A percentile compares a stretch with the other conserved stretches of the same genome.
phyloP scores from a whole-genome alignment of 2,888 invertebrate genomes.

The Schizotus pectinicornis region DNA sequence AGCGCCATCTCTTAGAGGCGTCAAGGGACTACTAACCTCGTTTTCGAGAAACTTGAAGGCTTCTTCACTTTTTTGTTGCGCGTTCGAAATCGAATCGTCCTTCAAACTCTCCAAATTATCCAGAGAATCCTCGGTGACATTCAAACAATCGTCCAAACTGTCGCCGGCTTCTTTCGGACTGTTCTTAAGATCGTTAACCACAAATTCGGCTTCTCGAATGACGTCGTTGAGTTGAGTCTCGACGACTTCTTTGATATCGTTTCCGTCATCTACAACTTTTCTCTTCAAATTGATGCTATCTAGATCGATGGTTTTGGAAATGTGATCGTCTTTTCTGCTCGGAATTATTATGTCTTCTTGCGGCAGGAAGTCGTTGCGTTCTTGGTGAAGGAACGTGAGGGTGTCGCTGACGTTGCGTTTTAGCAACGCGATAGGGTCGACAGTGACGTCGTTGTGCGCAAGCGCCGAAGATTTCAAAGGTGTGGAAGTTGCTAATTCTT shows the following conservation, averaged over 20 bases:
- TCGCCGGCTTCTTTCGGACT: conserved; percentile 49
- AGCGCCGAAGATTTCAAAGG: conserved; percentile 33
- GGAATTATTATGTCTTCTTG: conserved; percentile 57
- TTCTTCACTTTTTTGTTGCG: conserved; percentile 55
- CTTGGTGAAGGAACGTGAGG: conserved; percentile 56
- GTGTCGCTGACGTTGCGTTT: conserved; percentile 56
- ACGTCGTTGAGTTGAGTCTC: conserved; percentile 50
- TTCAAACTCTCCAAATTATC: conserved; percentile 52
- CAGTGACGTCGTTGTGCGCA: conserved; percentile 4
- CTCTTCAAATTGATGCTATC: conserved; percentile 46
- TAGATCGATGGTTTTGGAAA: conserved; percentile 52
- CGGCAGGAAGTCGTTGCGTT: conserved; percentile 57
- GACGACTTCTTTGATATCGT: conserved; percentile 33
- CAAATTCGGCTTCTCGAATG: conserved; percentile 52
- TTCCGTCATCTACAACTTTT: conserved; percentile 33
- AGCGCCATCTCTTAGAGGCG: conserved; percentile 5
- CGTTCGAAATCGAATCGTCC: conserved; percentile 51
- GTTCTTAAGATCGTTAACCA: conserved; percentile 54
- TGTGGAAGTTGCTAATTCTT: conserved; percentile 45
- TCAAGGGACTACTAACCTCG: conserved; percentile 49
- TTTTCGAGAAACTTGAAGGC: conserved; percentile 57
- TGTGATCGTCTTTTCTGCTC: conserved; percentile 55
- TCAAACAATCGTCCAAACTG: conserved; percentile 50
- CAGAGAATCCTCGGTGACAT: conserved; percentile 55
- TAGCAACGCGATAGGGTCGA: conserved; percentile 48